Base-by-base conservation (phyloP, 2,888 invertebrate species). In the Sarcophaga carnaria region DNA sequence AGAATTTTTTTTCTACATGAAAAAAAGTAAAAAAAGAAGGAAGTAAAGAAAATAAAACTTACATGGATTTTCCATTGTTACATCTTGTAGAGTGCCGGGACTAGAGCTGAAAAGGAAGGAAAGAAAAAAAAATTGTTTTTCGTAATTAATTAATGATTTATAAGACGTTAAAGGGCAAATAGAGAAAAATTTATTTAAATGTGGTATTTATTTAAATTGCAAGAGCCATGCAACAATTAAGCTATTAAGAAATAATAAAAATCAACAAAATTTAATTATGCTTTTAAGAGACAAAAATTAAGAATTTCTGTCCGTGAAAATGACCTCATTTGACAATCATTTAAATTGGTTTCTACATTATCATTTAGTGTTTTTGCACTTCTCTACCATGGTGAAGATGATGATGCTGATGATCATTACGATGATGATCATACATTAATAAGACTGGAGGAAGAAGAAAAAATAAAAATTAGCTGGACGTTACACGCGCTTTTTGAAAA, bases 21-120 rank as follows among this genome's bases (percentile, higher is more conserved):
- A 54, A 49, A 54, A 54, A 17, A 54, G 54, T 54, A 54, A 54
- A 14, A 14, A 49, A 17, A 54, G 4, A 4, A 3, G 17, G 4
- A 54, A 17, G 17, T 54, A 54, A 14, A 54, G 54, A 54, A 54
- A 54, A 54, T 20, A 59, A n/a, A 62, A 91, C 93, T 93, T 90
- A 93, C 93, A 93, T 90, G 93, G 91, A 89, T 91, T 92, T 90
- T 95, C 95, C 91, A 95, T 92, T 70, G 95, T 95, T 92, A 96
- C 95, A 94, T 96, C 96, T 92, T 96, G 95, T 86, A 96, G 93
- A 91, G 95, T 95, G 88, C 96, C 94, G 22, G 96, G 96, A 92
- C 95, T 96, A 79, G 96, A 96, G 91, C 96, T 96, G 95, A 74
- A 95, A 95, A 90, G 88, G 92, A 90, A 90, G 90, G 88, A 89